A percentile compares a stretch with the other conserved stretches of the same genome.
Conservation (phyloP, 2,888 invertebrate species). For the Pseudococcus jackbeardsleyi region DNA sequence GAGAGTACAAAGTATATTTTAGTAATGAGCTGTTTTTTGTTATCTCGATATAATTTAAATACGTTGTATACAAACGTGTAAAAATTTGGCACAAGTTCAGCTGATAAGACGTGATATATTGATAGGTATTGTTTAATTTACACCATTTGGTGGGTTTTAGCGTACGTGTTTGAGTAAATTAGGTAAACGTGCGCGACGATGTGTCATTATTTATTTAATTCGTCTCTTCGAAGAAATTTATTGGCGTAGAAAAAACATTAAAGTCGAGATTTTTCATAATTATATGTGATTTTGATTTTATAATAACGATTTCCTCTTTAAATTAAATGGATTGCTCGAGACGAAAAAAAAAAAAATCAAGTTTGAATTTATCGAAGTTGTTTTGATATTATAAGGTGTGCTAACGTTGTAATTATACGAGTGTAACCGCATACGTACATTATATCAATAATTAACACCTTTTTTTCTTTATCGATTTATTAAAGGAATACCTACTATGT, state of each 20-base stretch:
- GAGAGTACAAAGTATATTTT: neutral
- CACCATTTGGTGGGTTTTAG: neutral
- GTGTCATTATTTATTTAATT: conserved; percentile 17
- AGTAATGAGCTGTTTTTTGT: neutral
- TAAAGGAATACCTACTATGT: neutral
- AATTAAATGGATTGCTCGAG: neutral
- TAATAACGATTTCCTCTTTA: neutral
- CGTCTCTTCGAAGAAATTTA: neutral
- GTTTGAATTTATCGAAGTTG: neutral
- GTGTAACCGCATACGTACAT: neutral
- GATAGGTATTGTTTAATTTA: conserved; percentile 18
- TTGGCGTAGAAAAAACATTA: neutral
- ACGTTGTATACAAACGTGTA: neutral
- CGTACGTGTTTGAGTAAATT: neutral
- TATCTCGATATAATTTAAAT: neutral
- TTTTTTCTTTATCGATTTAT: conserved; percentile 17
- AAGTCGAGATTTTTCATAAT: neutral
- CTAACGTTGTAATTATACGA: neutral
- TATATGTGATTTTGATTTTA: neutral
- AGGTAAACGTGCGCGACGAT: neutral
- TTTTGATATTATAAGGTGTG: neutral
- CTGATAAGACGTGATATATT: conserved; percentile 6
- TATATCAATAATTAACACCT: neutral
- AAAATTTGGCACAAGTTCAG: conserved; percentile 28
- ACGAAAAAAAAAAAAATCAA: neutral